phyloP scores from a whole-genome alignment of 2,888 invertebrate genomes.

The Aspidiotus destructor region DNA sequence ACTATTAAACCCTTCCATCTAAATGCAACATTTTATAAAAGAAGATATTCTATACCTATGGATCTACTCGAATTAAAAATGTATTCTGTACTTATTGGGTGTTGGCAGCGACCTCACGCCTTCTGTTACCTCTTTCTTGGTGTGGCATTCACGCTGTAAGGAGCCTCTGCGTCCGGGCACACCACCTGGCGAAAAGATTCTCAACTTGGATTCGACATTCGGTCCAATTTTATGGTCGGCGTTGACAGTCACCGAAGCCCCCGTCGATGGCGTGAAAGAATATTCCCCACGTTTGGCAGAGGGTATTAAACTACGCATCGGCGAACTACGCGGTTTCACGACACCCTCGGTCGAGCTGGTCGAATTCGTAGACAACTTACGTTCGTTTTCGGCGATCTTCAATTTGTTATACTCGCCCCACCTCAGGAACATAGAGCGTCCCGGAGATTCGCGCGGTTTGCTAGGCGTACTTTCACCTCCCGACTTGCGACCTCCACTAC shows the following conservation, averaged over 20 bases:
- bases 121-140: slow-evolving; percentile 35
- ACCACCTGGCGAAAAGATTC: slow-evolving; percentile 37
- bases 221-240: slow-evolving; percentile 34
- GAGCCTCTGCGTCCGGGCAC: slow-evolving; percentile 38
- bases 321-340: slow-evolving; percentile 25
- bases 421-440: slow-evolving; percentile 30
- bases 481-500: slow-evolving; percentile 12
- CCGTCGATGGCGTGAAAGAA: slow-evolving; percentile 40
- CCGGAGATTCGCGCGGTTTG: slow-evolving; percentile 34
- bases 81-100: slow-evolving; percentile 62
- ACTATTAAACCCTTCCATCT: too few species aligned
- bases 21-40: too few species aligned
- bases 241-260: slow-evolving; percentile 30
- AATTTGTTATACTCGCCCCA: slow-evolving; percentile 33
- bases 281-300: slow-evolving; percentile 48
- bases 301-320: slow-evolving; percentile 38
- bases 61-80: slow-evolving; percentile 58
- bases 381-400: slow-evolving; percentile 30
- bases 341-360: slow-evolving; percentile 24
- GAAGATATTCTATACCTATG: too few species aligned
- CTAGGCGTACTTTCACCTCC: slow-evolving; percentile 11
- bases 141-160: slow-evolving; percentile 36
- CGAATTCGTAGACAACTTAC: slow-evolving; percentile 32
- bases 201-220: slow-evolving; percentile 38
- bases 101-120: slow-evolving; percentile 42